Evolutionary conservation across 2,113 vertebrate genomes (phyloP).

Genomic region (Zosterops hypoxanthus): DNA sequence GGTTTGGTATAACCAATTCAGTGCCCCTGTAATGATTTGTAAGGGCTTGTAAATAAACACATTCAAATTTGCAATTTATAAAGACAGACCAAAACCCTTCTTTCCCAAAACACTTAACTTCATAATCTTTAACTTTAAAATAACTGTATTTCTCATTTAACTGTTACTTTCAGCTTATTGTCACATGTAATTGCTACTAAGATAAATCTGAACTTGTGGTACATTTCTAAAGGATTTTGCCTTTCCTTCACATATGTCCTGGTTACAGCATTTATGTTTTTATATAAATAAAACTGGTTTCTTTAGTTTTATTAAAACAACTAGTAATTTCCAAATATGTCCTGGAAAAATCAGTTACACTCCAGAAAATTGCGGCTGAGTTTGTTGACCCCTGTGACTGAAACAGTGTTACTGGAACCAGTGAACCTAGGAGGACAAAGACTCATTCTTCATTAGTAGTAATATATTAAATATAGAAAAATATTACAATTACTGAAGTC

Average conservation of each 20-base stretch:
- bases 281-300: background rate
- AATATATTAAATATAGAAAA: background rate
- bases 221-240: background rate
- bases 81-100: background rate
- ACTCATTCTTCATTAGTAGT: background rate
- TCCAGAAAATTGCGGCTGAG: background rate
- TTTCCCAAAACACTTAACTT: background rate
- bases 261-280: background rate
- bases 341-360: background rate
- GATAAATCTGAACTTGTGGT: background rate
- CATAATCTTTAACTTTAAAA: background rate
- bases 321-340: background rate
- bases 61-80: background rate
- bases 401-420: background rate
- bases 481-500: background rate
- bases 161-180: background rate
- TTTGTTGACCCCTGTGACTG: background rate
- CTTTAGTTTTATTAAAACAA: background rate
- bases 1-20: background rate
- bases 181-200: background rate
- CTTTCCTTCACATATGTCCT: background rate
- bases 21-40: background rate
- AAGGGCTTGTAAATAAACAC: background rate
- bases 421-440: background rate
- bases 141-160: background rate